phyloP scores from a whole-genome alignment of 2,113 vertebrate genomes.

The Toxotes chatareus region DNA sequence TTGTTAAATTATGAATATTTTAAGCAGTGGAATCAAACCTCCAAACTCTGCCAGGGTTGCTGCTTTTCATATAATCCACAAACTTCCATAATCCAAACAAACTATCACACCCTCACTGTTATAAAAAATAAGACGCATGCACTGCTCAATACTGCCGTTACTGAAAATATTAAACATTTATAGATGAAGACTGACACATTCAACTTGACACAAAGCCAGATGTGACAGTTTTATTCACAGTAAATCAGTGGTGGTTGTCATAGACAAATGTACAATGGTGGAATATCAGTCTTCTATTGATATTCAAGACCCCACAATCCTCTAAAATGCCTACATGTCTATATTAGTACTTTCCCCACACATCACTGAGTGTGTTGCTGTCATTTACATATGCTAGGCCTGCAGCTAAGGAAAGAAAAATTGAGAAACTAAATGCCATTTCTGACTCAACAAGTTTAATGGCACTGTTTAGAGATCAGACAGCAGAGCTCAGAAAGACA shows the following conservation, averaged over 20 bases:
- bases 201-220: background rate
- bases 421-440: background rate
- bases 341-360: background rate
- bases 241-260: background rate
- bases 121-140: background rate
- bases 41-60: background rate
- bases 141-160: background rate
- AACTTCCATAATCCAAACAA: background rate
- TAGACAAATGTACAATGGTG: background rate
- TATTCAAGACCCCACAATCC: background rate
- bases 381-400: background rate
- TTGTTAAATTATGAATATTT: background rate
- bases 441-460: constrained; percentile 13
- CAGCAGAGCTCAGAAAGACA: background rate
- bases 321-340: background rate
- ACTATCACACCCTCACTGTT: background rate
- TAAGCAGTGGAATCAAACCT: background rate
- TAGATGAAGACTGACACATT: background rate
- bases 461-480: background rate
- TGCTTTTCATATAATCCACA: background rate
- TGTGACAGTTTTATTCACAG: background rate
- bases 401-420: background rate
- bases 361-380: background rate
- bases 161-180: constrained; percentile 1
- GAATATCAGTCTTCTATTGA: background rate